Base-by-base conservation (phyloP, 2,888 invertebrate species). In the Chrysolina oricalcia region DNA sequence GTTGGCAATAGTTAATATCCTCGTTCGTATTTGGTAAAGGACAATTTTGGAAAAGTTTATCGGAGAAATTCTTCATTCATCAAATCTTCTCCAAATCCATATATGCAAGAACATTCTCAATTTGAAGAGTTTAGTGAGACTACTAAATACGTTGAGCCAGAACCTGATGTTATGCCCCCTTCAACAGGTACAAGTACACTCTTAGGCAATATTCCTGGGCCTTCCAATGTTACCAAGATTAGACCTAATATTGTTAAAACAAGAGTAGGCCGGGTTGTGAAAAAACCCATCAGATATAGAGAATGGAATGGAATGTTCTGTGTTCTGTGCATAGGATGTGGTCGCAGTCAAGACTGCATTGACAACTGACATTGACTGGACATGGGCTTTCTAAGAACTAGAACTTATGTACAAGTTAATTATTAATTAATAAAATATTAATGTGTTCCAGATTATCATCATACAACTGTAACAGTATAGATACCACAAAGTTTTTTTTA, bases 261-360 rank as follows among this genome's bases (percentile, higher is more conserved):
- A 15, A 62, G 62, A 62, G 15, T 15, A 27, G 27, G 62, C 15
- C 23, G 62, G 17, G 50, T 70, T 41, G 27, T 56, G 40, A 19
- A 4, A 17, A 66, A 66, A 43, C 50, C 48, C 19, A 41, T 56
- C 21, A 56, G 56, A 35, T 56, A 56, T 11, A 62, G 35, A 27
- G 62, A 23, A 27, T 62, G 27, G 23, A 35, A 23, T 27, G 27
- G 27, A 13, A 43, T 43, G 43, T 43, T 43, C 43, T 43, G 43
- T 43, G 43, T 43, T 43, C 43, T 5, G 6, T 43, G 43, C 43
- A 43, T 15, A 43, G 13, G 43, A 3, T 43, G 43, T 43, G 40
- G 40, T 40, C 40, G 40, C 40, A 40, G 43, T 15, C 43, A 43
- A 43, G 15, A 43, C 43, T 43, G 15, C 6, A 15, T 43, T 43